Percentiles rank a stretch among this genome's conserved stretches.
Evolutionary conservation across 1,140 invertebrate species (phyloP).

Genomic region (Achroia grisella): DNA sequence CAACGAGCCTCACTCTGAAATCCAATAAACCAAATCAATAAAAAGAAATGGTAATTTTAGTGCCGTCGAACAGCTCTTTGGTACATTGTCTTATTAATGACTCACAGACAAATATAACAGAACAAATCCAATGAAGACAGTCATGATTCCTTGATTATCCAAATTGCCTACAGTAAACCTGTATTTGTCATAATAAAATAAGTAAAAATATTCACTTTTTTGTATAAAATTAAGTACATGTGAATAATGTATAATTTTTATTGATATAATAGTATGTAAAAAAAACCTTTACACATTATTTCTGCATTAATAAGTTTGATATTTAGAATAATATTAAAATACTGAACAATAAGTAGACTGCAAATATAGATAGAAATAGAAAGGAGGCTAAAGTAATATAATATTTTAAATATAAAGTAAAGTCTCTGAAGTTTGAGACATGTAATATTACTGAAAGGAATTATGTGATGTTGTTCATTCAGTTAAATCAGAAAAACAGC

Average conservation of each 20-base stretch:
- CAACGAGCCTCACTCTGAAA: slow-evolving; percentile 4
- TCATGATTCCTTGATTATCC: slow-evolving; percentile 9
- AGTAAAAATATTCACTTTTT: background rate
- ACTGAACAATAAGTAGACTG: too few species aligned
- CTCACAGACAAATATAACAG: background rate
- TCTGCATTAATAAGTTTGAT: too few species aligned
- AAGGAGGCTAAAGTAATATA: too few species aligned
- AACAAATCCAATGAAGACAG: background rate
- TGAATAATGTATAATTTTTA: background rate
- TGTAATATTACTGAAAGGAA: too few species aligned
- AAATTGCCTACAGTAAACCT: slow-evolving; percentile 5
- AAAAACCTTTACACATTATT: background rate
- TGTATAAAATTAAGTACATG: background rate
- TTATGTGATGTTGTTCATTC: too few species aligned
- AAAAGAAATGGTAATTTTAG: background rate
- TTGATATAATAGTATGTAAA: background rate
- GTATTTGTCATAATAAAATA: background rate
- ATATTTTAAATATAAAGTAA: too few species aligned
- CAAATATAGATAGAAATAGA: too few species aligned
- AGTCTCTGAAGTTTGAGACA: too few species aligned
- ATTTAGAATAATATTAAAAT: too few species aligned
- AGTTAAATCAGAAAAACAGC: too few species aligned
- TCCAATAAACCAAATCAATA: slow-evolving; percentile 2
- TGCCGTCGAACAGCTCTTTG: background rate
- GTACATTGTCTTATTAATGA: background rate